These are phyloP conservation scores for Drosophila ustulata DNA, from an alignment of 2,888 invertebrate species.

Conservation along the genomic window DNA sequence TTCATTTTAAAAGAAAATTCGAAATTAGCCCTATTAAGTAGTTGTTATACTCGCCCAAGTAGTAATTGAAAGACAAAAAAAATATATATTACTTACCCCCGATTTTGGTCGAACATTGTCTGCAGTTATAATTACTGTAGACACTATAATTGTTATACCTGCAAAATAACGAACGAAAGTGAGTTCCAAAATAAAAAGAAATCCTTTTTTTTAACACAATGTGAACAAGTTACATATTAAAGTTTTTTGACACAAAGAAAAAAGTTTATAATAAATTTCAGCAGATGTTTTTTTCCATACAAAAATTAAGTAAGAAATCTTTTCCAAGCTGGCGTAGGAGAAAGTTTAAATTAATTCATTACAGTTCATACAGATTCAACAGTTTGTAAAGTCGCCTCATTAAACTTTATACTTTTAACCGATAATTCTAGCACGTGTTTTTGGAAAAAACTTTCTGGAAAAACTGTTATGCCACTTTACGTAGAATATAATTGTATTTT, in stretches of 20 bases:
- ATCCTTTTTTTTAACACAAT: not conserved
- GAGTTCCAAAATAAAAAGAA: not conserved
- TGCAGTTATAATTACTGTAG: not conserved
- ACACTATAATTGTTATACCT: slow-evolving; percentile 16
- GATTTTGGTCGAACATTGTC: slow-evolving; percentile 20
- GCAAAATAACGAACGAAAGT: not conserved
- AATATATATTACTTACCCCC: slow-evolving; percentile 17
- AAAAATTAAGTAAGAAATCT: no score
- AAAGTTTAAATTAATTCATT: no score
- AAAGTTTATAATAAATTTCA: no score
- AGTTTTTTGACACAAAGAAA: no score
- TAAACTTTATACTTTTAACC: not conserved
- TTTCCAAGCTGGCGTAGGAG: no score
- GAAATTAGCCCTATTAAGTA: no score
- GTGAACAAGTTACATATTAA: not conserved
- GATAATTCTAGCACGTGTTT: not conserved
- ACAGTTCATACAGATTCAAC: no score
- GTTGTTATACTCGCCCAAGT: no score
- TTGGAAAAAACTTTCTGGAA: not conserved
- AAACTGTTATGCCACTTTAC: not conserved
- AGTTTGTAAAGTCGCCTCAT: not conserved
- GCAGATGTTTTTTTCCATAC: no score
- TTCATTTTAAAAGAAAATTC: no score
- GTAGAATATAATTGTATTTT: not conserved
- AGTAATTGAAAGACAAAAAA: no score